Base-by-base conservation (phyloP, 2,888 invertebrate species). In the Standfussiana lucernea region DNA sequence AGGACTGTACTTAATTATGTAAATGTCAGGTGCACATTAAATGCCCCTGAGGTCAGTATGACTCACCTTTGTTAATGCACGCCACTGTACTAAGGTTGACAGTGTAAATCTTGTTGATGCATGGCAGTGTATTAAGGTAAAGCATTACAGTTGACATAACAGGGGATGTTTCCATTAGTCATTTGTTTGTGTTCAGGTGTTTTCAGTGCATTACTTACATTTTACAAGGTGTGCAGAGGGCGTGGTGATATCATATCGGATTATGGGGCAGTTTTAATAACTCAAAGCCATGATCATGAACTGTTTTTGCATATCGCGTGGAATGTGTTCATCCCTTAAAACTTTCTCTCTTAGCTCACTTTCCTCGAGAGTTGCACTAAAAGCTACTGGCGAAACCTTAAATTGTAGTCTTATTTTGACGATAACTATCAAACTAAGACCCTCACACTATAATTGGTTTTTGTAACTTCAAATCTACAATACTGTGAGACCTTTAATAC, bases 21-120 rank as follows among this genome's bases (percentile, higher is more conserved):
- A 61, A 86, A 79, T 80, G 73, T 82, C 71, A 79, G 75, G 28
- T 84, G 70, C 64, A 83, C 71, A 84, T 85, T 83, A 37, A 72
- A 59, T 24, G 64, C 59, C 67, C 67, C 75, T 47, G 72, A 76
- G 86, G 80, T 80, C 82, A 82, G 47, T 75, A 62, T 86, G 88
- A 82, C 73, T 88, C 86, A 86, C 79, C 78, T 50, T 53, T 70
- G 69, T 67, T 76, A 65, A 82, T 78, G 78, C 72, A 74, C 66
- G 61, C 42, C 21, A 42, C 72, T 78, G 75, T 75, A 66, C 21
- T 68, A 37, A 32, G 56, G 28, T 64, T 24, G 32, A 6, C 53
- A 61, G 35, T 50, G 42, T 70, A 67, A 40, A 50, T n/a, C n/a
- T 32, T 66, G 61, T 18, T 18, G n/a, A 40, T 40, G 40, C 40